Base-by-base conservation (phyloP, 2,888 invertebrate genomes). In the Sesamia inferens region DNA sequence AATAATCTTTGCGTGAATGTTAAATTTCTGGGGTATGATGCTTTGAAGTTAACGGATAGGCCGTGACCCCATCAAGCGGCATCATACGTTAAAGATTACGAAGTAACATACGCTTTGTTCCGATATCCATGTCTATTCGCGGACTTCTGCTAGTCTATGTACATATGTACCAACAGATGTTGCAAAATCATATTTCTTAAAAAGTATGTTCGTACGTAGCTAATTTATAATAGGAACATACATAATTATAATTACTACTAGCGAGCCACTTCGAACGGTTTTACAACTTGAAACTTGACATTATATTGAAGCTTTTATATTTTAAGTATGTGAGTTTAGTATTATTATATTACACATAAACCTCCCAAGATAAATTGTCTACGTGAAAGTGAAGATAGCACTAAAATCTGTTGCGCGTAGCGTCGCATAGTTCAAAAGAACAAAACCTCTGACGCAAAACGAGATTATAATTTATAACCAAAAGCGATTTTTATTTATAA, bases 1-100 rank as follows among this genome's bases (percentile, higher is more conserved):
- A 54, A n/a, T 14, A 10, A n/a, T 54, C 2, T 54, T n/a, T 31
- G 10, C 19, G 44, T 44, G 31, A 65, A 65, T 65, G 31, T 51
- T 39, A 8, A 14, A n/a, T 31, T 39, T 31, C n/a, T 51, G n/a
- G 51, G 51, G n/a, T 54, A 47, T 44, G 62, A 76, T n/a, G 13
- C 22, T n/a, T n/a, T n/a, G 31, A 31, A 31, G 31, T 3, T 31
- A 31, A 31, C 51, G 64, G 22, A 65, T 55, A 59, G 63, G 31
- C 71, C 54, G 51, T 76, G 76, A 76, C 71, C 71, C 59, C 39
- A n/a, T 55, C 42, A 24, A 57, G 22, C 57, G 31, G 22, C 61
- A 22, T 51, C 48, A 76, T n/a, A 64, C 31, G 48, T 61, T 78
- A 13, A 59, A 19, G 64, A 71, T 77, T 54, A 77, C 54, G 14